Evolutionary conservation across 2,113 vertebrate species (phyloP).

Genomic region (Leptobrachium ailaonicum): DNA sequence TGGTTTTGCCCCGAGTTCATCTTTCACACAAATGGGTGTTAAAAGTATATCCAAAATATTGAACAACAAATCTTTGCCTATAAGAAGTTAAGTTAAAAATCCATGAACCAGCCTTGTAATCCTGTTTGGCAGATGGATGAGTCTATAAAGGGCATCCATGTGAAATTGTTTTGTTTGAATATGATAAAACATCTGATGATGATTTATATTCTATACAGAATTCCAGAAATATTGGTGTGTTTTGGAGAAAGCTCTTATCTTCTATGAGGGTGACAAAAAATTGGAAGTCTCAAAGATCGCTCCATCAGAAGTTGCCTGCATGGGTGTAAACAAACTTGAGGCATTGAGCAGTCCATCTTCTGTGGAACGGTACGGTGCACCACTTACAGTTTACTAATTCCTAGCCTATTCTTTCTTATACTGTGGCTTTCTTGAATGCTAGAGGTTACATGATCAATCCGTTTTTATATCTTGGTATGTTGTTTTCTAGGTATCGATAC

Average conservation of each 20-base stretch:
- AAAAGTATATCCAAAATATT: too few species aligned
- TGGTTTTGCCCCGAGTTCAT: too few species aligned
- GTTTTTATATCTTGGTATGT: not conserved
- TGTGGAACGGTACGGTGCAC: conserved; percentile 71
- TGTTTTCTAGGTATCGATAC: conserved; percentile 78
- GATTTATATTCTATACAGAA: conserved; percentile 61
- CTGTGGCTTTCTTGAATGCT: too few species aligned
- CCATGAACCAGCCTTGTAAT: too few species aligned
- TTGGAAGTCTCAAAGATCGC: conserved; percentile 71
- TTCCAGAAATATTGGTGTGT: conserved; percentile 85
- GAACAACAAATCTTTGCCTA: too few species aligned
- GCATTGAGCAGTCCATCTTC: conserved; percentile 60
- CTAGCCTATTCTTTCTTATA: too few species aligned
- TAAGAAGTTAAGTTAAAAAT: too few species aligned
- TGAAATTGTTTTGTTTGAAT: too few species aligned
- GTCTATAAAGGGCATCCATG: too few species aligned
- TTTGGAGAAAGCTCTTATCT: conserved; percentile 75
- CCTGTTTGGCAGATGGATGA: too few species aligned
- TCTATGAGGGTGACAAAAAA: conserved; percentile 78
- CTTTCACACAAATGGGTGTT: too few species aligned
- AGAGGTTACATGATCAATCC: too few species aligned
- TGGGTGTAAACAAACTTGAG: conserved; percentile 75
- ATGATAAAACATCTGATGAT: not conserved
- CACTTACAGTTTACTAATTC: not conserved
- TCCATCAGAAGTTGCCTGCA: conserved; percentile 74